Percentiles rank a stretch among this genome's conserved stretches.
phyloP scores from a whole-genome alignment of 1,140 invertebrate genomes.

The Phymastichus coffea region DNA sequence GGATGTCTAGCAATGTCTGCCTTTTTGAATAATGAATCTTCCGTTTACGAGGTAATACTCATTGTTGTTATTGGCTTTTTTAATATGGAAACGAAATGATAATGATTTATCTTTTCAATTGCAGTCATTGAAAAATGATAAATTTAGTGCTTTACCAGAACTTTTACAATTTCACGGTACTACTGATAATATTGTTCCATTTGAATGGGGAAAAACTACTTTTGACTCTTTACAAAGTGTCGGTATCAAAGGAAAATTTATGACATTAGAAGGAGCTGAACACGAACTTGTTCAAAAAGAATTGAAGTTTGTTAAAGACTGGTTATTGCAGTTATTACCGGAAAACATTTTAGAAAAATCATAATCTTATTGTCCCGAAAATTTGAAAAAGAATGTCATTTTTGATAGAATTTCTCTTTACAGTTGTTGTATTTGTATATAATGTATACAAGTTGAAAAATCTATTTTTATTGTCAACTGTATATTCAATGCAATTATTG shows the following conservation, averaged over 20 bases:
- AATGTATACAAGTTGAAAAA: not conserved
- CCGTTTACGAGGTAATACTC: constrained; percentile 59
- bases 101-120: constrained; percentile 8
- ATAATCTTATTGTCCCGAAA: not conserved
- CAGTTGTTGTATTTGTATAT: not conserved
- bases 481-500: not conserved
- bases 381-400: not conserved
- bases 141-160: constrained; percentile 29
- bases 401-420: not conserved
- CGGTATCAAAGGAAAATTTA: constrained; percentile 58
- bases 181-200: constrained; percentile 58
- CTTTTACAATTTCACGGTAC: constrained; percentile 50
- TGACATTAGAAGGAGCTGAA: constrained; percentile 52
- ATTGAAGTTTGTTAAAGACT: constrained; percentile 40
- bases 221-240: constrained; percentile 52
- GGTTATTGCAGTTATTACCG: constrained; percentile 32
- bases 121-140: constrained; percentile 31
- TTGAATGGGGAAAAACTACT: constrained; percentile 58
- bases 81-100: not conserved
- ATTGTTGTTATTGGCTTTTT: not conserved
- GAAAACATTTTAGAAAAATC: too few relatives aligned
- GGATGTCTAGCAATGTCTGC: constrained; percentile 72
- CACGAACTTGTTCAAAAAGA: constrained; percentile 60
- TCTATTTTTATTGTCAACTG: not conserved
- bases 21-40: constrained; percentile 69